A percentile compares a stretch with the other conserved stretches of the same genome.
These are phyloP conservation scores for Rhagologus leucostigma DNA, from an alignment of 2,113 vertebrate genomes.

Conservation along the genomic window DNA sequence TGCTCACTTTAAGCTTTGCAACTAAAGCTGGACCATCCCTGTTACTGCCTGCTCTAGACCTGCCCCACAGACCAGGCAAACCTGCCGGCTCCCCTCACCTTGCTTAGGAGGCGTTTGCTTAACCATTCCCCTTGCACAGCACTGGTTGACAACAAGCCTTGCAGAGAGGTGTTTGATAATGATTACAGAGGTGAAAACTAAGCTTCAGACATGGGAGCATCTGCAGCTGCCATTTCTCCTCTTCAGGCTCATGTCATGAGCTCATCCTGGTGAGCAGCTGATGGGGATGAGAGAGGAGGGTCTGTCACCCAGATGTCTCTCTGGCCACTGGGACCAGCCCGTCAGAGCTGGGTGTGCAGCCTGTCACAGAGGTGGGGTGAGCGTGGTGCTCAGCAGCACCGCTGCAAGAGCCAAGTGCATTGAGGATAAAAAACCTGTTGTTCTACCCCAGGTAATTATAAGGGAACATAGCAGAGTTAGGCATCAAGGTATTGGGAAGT, in stretches of 20 bases:
- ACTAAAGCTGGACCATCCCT: neutral
- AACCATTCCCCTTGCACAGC: neutral
- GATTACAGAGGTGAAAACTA: neutral
- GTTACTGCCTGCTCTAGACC: neutral
- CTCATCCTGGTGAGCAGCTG: neutral
- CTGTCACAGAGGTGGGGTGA: neutral
- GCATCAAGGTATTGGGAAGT: neutral
- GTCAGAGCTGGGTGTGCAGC: neutral
- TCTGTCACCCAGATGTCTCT: neutral
- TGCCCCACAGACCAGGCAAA: neutral
- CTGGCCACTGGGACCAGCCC: neutral
- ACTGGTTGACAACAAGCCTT: neutral
- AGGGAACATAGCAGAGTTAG: neutral
- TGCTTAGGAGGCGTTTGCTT: neutral
- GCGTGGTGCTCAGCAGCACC: neutral
- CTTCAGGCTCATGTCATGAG: neutral
- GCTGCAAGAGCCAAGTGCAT: neutral
- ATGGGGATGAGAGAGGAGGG: neutral
- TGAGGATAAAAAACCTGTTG: neutral
- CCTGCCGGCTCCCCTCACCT: neutral
- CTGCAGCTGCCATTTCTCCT: neutral
- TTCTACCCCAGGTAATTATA: neutral
- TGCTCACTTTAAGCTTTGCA: neutral
- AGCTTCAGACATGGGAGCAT: neutral
- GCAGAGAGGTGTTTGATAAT: neutral